phyloP scores from a whole-genome alignment of 2,797 vertebrate species.

The Geotria australis region DNA sequence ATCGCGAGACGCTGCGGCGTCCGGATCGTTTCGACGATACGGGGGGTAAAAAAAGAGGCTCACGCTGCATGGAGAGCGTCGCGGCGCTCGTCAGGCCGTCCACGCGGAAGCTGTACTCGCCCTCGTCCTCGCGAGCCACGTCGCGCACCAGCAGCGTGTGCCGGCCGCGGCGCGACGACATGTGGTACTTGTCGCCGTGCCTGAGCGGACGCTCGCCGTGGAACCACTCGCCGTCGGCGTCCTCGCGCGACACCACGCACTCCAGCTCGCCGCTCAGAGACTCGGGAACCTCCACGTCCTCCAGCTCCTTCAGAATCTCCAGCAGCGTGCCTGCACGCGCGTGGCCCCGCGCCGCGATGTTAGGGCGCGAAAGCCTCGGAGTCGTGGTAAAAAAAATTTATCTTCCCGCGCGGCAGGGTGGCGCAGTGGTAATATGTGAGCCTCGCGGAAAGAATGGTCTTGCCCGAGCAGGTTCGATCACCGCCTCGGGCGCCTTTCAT shows the following conservation, averaged over 20 bases:
- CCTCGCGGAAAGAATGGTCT: too few relatives aligned
- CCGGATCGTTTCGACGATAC: too few relatives aligned
- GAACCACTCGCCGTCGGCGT: conserved; percentile 66
- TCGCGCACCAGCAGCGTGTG: conserved; percentile 55
- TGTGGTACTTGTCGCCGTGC: conserved; percentile 32
- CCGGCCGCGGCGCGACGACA: conserved; percentile 55
- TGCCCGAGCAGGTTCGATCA: too few relatives aligned
- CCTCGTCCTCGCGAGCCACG: conserved; percentile 64
- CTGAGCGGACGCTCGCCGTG: conserved; percentile 36
- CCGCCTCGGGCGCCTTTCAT: too few relatives aligned
- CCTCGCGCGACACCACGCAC: conserved; percentile 53
- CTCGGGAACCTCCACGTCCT: conserved; percentile 62
- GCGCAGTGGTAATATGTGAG: too few relatives aligned
- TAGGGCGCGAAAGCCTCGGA: too few relatives aligned
- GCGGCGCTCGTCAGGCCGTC: conserved; percentile 44
- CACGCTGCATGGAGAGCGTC: conserved; percentile 66
- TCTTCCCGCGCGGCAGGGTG: too few relatives aligned
- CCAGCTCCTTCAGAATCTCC: conserved; percentile 45
- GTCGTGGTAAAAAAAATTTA: too few relatives aligned
- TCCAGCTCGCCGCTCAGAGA: conserved; percentile 63
- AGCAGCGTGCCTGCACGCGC: conserved; percentile 29
- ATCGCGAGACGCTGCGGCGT: too few relatives aligned
- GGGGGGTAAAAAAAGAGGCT: conserved; percentile 7
- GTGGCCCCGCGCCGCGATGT: too few relatives aligned
- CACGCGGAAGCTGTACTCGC: conserved; percentile 53